Percentiles rank a stretch among this genome's conserved stretches.
Conservation (phyloP, 2,797 vertebrate species). For the Antennarius maculatus region DNA sequence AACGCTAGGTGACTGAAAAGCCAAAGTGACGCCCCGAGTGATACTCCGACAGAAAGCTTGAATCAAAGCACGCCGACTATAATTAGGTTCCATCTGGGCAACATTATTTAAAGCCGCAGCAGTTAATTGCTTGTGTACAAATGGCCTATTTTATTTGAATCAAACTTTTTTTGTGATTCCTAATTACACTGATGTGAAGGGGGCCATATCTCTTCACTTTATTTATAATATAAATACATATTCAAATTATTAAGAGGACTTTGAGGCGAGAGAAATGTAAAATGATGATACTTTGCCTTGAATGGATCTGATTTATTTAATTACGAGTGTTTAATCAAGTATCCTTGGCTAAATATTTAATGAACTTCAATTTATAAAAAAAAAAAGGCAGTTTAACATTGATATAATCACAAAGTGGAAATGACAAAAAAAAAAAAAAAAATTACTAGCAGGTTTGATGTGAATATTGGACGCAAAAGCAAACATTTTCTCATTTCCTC, state of each 20-base stretch:
- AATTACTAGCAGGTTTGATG: constrained; percentile 47
- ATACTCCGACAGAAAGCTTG: constrained; percentile 74
- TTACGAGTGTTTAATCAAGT: constrained; percentile 59
- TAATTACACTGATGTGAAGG: constrained; percentile 81
- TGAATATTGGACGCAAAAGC: constrained; percentile 46
- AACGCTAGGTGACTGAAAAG: constrained; percentile 82
- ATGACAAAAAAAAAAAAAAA: constrained; percentile 55
- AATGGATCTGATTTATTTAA: constrained; percentile 59
- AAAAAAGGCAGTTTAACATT: constrained; percentile 53
- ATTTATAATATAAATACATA: constrained; percentile 75
- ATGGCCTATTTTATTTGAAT: constrained; percentile 85
- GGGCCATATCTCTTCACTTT: constrained; percentile 65
- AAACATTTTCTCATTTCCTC: constrained; percentile 75
- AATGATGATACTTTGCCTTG: constrained; percentile 60
- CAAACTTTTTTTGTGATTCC: constrained; percentile 77
- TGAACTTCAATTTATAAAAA: constrained; percentile 57
- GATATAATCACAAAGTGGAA: constrained; percentile 58
- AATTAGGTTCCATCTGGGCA: constrained; percentile 86
- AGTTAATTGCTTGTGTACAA: constrained; percentile 86
- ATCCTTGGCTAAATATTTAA: constrained; percentile 71
- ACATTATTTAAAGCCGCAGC: constrained; percentile 82
- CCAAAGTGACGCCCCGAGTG: constrained; percentile 81
- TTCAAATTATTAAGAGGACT: constrained; percentile 65
- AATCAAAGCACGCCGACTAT: constrained; percentile 85
- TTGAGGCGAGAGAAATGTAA: constrained; percentile 53